Evolutionary conservation across 2,797 vertebrate species (phyloP).

Genomic region (Gymnoscopelus braueri): DNA sequence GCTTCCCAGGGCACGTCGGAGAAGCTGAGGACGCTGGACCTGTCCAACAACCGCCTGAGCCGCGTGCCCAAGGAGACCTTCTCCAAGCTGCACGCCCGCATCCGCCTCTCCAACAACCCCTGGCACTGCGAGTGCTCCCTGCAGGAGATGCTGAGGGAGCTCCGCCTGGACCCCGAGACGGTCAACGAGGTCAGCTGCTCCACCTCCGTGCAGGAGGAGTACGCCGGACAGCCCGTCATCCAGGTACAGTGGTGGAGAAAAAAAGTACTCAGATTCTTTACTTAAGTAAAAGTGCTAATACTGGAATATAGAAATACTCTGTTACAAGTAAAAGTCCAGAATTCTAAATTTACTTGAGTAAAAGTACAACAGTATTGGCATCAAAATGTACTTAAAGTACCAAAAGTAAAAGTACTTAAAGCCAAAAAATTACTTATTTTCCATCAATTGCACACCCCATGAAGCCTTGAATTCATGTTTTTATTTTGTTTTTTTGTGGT

Average conservation of each 20-base stretch:
- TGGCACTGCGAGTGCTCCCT: constrained; percentile 94
- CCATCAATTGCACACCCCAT: too few relatives aligned
- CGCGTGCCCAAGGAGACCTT: constrained; percentile 91
- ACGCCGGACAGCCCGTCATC: constrained; percentile 85
- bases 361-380: too few relatives aligned
- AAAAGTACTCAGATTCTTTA: too few relatives aligned
- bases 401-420: too few relatives aligned
- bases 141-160: constrained; percentile 90
- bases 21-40: constrained; percentile 87
- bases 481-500: too few relatives aligned
- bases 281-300: too few relatives aligned
- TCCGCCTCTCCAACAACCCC: constrained; percentile 90
- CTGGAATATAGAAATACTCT: too few relatives aligned
- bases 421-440: too few relatives aligned
- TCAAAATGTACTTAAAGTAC: too few relatives aligned
- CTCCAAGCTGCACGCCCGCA: constrained; percentile 86
- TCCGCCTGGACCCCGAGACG: constrained; percentile 91
- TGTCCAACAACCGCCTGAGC: constrained; percentile 91
- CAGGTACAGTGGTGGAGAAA: constrained; percentile 68
- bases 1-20: constrained; percentile 86
- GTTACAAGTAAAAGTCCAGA: too few relatives aligned
- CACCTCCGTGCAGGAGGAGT: constrained; percentile 83
- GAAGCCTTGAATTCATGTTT: too few relatives aligned
- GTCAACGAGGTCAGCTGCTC: constrained; percentile 89
- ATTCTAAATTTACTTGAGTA: too few relatives aligned